Evolutionary conservation across 2,888 invertebrate species (phyloP), one percentile per base, ranked within the genome.

Genomic region (Tridacna crocea): DNA sequence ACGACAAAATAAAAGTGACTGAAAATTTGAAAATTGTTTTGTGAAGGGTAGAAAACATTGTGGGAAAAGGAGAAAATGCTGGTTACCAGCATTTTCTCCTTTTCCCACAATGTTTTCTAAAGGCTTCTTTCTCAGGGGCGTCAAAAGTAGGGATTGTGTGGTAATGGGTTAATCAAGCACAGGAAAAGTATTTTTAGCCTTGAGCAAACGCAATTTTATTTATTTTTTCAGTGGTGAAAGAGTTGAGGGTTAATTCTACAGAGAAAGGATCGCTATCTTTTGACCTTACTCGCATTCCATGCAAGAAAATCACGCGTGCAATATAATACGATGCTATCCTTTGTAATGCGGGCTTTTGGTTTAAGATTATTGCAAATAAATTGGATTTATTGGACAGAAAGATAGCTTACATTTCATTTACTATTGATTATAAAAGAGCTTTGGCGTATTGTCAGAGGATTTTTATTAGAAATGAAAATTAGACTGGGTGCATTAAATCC

Each of bases 371-470:
- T 74, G 74, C 61, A 63, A 60, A 60, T 63, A 63, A 74, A 74
- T 61, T 74, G 74, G 74, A 61, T 48, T 74, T 63, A 63, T 74
- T 74, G 70, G 51, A 70, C 70, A 70, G 47, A 70, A 51, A 70
- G 70, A 70, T 24, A 51, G 70, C 70, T 70, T 70, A 70, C 70
- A 51, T 70, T 70, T 70, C 51, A 70, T 70, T 70, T 70, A 70
- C 70, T 70, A 19, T 22, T 51, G 51, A 8, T 51, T 51, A 70
- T 70, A 51, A 70, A 70, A 70, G 47, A 12, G 22, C 51, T 51
- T 48, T 51, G 70, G 11, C n/a, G 24, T 24, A 47, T 47, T 19
- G 70, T 46, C 47, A 19, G 47, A 22, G 24, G 48, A 70, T 70
- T 70, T n/a, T 70, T 51, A 70, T 70, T 51, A 47, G 47, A 26